Evolutionary conservation across 2,888 invertebrate species (phyloP).

Genomic region (Polydrusus tereticollis): DNA sequence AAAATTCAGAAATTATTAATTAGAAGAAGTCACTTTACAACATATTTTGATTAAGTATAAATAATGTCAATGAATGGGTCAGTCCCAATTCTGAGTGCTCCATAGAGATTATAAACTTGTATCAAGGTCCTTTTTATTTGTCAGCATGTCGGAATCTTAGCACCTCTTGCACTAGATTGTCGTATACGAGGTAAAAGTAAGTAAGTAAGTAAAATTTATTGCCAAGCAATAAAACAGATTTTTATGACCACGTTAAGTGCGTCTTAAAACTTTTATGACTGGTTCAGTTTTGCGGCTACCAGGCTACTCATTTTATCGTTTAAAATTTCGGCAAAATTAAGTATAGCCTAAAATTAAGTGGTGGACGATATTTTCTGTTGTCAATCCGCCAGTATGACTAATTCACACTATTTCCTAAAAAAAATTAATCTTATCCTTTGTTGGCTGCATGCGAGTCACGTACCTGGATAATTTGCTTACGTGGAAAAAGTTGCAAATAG

Average conservation of each 20-base stretch:
- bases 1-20: no score
- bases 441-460: no score
- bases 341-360: not conserved
- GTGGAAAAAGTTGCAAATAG: no score
- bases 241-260: slow-evolving; percentile 46
- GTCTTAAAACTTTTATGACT: slow-evolving; percentile 36
- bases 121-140: not conserved
- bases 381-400: no score
- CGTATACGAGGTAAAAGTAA: slow-evolving; percentile 28
- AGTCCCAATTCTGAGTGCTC: no score
- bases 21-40: no score
- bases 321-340: not conserved
- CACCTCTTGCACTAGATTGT: slow-evolving; percentile 24
- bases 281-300: slow-evolving; percentile 21
- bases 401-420: no score
- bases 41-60: no score
- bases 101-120: no score
- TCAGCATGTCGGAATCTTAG: slow-evolving; percentile 20
- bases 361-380: not conserved
- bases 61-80: no score
- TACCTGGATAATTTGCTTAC: no score
- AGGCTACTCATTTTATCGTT: slow-evolving; percentile 26
- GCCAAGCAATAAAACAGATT: slow-evolving; percentile 41
- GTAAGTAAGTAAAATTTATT: slow-evolving; percentile 40
- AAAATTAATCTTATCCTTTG: no score